These are phyloP conservation scores for Malurus leucopterus DNA, from an alignment of 2,797 vertebrate genomes.

Conservation along the genomic window DNA sequence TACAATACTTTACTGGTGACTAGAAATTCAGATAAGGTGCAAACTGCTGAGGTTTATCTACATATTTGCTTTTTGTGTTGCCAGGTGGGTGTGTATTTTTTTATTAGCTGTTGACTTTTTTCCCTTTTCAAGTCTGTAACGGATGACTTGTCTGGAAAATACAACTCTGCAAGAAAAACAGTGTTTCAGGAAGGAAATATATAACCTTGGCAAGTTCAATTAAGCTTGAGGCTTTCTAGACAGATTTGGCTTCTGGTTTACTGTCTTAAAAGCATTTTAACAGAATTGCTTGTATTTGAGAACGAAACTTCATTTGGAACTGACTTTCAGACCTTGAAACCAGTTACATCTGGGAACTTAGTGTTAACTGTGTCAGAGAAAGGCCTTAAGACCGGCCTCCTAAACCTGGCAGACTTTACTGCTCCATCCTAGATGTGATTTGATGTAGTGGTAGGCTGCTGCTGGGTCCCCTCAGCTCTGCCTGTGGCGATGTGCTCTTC, in stretches of 20 bases:
- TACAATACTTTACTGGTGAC: background rate
- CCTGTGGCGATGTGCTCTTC: fast-evolving
- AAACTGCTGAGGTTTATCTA: background rate
- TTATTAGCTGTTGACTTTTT: background rate
- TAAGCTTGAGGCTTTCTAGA: background rate
- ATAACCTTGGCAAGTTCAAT: background rate
- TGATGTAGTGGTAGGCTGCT: background rate
- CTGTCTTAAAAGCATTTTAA: background rate
- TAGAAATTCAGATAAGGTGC: background rate
- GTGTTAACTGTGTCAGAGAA: background rate
- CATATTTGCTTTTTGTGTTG: background rate
- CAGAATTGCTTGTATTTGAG: background rate
- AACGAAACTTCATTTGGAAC: background rate
- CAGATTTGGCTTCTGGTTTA: background rate
- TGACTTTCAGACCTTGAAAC: background rate
- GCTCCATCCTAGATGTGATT: background rate
- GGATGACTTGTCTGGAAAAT: background rate
- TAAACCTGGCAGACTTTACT: background rate
- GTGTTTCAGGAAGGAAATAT: background rate
- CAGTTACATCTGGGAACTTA: background rate
- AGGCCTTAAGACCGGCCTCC: background rate
- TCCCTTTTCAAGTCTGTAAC: background rate
- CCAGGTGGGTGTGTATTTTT: background rate
- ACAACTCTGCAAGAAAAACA: background rate
- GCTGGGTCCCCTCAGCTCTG: background rate